These are phyloP conservation scores for Drosophila affinis DNA, from an alignment of 2,888 invertebrate genomes.

Conservation along the genomic window DNA sequence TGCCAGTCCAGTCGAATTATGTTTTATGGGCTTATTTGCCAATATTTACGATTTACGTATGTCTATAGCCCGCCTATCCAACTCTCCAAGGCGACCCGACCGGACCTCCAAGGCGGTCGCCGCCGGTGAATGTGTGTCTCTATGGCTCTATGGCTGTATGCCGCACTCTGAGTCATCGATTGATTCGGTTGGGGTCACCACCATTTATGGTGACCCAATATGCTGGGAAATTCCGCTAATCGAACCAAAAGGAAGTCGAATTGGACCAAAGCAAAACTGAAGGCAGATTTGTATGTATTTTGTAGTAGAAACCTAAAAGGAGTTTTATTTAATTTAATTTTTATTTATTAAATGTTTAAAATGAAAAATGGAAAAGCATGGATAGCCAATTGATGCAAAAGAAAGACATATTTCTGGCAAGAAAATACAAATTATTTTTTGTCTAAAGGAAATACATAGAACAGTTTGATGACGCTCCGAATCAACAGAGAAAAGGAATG, in stretches of 20 bases:
- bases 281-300: no score
- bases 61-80: no score
- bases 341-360: no score
- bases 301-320: no score
- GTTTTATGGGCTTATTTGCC: conserved; percentile 51
- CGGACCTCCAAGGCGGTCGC: conserved; percentile 1
- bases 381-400: no score
- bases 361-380: no score
- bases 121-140: conserved; percentile 5
- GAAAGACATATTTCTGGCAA: no score
- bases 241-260: not conserved
- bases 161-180: conserved; percentile 4
- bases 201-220: not conserved
- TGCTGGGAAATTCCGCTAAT: conserved; percentile 4
- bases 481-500: no score
- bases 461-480: no score
- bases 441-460: no score
- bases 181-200: not conserved
- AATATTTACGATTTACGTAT: conserved; percentile 19
- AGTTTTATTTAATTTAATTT: no score
- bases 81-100: not conserved
- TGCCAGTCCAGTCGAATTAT: conserved; percentile 49
- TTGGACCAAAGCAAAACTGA: not conserved
- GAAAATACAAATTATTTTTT: no score
- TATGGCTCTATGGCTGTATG: not conserved